phyloP scores from a whole-genome alignment of 2,797 vertebrate genomes.

The Coregonus sp. region DNA sequence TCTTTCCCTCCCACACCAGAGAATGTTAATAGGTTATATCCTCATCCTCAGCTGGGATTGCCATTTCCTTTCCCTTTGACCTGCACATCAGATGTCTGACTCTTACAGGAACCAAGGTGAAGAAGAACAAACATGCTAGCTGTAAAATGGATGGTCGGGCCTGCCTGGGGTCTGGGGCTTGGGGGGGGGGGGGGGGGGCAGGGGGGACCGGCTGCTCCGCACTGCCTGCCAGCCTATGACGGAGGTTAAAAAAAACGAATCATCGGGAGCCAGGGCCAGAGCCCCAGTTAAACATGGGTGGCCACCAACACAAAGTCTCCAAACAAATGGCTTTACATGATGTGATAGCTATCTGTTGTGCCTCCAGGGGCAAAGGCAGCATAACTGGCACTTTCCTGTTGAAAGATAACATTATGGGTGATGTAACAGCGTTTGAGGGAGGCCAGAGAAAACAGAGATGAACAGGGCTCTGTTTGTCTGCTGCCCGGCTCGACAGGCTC shows the following conservation, averaged over 20 bases:
- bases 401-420: slow-evolving; percentile 66
- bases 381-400: slow-evolving; percentile 60
- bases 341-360: slow-evolving; percentile 66
- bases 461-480: slow-evolving; percentile 60
- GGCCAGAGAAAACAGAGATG: slow-evolving; percentile 60
- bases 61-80: slow-evolving; percentile 82
- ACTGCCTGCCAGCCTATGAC: slow-evolving; percentile 58
- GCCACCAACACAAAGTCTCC: slow-evolving; percentile 68
- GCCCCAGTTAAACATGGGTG: slow-evolving; percentile 75
- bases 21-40: slow-evolving; percentile 59
- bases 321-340: slow-evolving; percentile 77
- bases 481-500: slow-evolving; percentile 43
- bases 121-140: slow-evolving; percentile 78
- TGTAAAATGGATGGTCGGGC: slow-evolving; percentile 41
- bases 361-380: slow-evolving; percentile 41
- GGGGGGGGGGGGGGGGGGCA: background rate
- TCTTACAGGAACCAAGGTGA: slow-evolving; percentile 81
- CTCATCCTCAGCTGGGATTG: slow-evolving; percentile 78
- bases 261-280: slow-evolving; percentile 63
- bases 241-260: slow-evolving; percentile 88
- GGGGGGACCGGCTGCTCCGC: slow-evolving; percentile 31
- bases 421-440: slow-evolving; percentile 42
- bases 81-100: slow-evolving; percentile 72
- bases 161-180: slow-evolving; percentile 43
- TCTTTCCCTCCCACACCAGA: slow-evolving; percentile 56